A percentile compares a stretch with the other conserved stretches of the same genome.
Evolutionary conservation across 2,888 invertebrate species (phyloP).

Genomic region (Scelioninae gen. 1): DNA sequence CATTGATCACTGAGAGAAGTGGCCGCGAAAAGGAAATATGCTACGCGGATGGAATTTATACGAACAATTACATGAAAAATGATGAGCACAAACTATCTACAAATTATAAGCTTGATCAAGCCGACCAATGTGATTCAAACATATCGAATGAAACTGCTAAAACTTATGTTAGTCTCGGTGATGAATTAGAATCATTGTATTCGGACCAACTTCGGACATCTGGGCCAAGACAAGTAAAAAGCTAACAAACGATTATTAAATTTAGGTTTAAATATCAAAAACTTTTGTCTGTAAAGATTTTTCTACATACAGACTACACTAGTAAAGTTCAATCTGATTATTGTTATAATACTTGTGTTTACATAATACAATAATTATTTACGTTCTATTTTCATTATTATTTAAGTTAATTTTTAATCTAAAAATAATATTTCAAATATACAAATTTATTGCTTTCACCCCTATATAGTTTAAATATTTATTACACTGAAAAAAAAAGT

Average conservation of each 20-base stretch:
- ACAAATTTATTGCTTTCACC: no score
- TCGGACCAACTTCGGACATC: constrained; percentile 1
- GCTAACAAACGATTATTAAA: not conserved
- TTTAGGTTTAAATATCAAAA: no score
- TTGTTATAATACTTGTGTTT: no score
- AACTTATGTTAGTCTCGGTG: constrained; percentile 26
- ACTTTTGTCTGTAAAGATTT: no score
- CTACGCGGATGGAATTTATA: constrained; percentile 15
- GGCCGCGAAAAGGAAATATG: constrained; percentile 8
- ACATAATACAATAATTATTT: no score
- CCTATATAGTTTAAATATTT: no score
- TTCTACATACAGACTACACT: no score
- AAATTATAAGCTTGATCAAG: constrained; percentile 19
- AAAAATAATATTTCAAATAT: no score
- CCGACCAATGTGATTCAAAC: constrained; percentile 39
- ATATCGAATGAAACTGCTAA: constrained; percentile 40
- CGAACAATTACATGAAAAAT: constrained; percentile 14
- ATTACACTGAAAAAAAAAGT: no score
- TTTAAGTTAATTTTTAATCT: no score
- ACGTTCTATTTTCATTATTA: no score
- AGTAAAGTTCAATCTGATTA: no score
- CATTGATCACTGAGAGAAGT: constrained; percentile 21
- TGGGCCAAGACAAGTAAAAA: constrained; percentile 33
- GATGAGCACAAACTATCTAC: constrained; percentile 33
- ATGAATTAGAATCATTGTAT: constrained; percentile 35